Evolutionary conservation across 92 coral and sea anemone genomes (phyloP).

Genomic region (Porites rus): DNA sequence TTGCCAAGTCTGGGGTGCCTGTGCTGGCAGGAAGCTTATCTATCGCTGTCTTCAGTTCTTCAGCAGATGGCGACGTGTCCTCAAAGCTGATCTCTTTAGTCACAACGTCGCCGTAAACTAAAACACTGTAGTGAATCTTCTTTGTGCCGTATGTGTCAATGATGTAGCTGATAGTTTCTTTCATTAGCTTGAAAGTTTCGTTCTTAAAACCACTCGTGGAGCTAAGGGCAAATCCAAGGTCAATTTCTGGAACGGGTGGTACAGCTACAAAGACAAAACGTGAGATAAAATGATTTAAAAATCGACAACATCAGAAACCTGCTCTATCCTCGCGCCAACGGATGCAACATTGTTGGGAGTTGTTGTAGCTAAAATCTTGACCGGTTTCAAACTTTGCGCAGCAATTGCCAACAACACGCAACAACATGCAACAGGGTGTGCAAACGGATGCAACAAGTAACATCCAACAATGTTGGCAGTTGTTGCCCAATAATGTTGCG

Average conservation of each 20-base stretch:
- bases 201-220: constrained; percentile 63
- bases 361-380: too few relatives aligned
- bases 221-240: constrained; percentile 75
- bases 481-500: too few relatives aligned
- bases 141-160: constrained; percentile 68
- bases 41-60: constrained; percentile 58
- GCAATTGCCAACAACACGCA: too few relatives aligned
- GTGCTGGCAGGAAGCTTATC: constrained; percentile 52
- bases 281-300: not conserved
- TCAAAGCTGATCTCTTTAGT: constrained; percentile 60
- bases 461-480: too few relatives aligned
- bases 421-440: too few relatives aligned
- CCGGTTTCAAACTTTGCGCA: too few relatives aligned
- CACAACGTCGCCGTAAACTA: constrained; percentile 69
- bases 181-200: constrained; percentile 75
- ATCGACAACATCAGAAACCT: not conserved
- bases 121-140: constrained; percentile 71
- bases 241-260: constrained; percentile 59
- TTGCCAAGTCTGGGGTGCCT: constrained; percentile 70
- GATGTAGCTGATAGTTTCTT: constrained; percentile 73
- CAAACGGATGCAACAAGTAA: too few relatives aligned
- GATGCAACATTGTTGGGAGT: too few relatives aligned
- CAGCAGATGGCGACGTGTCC: constrained; percentile 52
- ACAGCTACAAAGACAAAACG: constrained; percentile 5
- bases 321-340: too few relatives aligned